A percentile compares a stretch with the other conserved stretches of the same genome.
Conservation (phyloP, 2,797 vertebrate genomes). For the Notolepis coatsorum region DNA sequence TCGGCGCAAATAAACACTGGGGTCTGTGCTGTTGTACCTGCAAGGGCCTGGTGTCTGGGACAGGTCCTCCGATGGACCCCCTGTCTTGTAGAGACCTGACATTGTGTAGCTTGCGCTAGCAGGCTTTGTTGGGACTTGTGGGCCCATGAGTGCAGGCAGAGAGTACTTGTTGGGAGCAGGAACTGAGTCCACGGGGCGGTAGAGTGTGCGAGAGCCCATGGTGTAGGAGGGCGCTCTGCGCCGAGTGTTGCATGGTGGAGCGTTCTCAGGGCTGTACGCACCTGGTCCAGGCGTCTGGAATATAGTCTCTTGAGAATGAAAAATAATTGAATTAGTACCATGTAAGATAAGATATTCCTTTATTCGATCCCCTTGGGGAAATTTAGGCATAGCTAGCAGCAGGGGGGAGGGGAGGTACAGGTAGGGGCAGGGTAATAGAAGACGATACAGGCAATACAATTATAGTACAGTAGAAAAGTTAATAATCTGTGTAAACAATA, state of each 20-base stretch:
- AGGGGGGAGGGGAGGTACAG: no score
- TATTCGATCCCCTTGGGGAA: no score
- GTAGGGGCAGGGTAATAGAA: no score
- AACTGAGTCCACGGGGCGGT: conserved; percentile 69
- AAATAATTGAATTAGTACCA: conserved; percentile 15
- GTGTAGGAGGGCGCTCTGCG: conserved; percentile 84
- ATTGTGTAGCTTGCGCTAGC: conserved; percentile 85
- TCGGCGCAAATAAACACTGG: conserved; percentile 80
- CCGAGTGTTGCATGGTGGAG: conserved; percentile 72
- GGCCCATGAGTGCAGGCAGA: conserved; percentile 85
- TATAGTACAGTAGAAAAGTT: no score
- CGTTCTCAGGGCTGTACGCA: conserved; percentile 86
- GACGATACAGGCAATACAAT: no score
- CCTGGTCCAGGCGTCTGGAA: conserved; percentile 86
- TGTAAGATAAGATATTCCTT: no score
- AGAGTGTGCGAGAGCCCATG: conserved; percentile 82
- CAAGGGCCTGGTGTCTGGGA: conserved; percentile 85
- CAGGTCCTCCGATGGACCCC: conserved; percentile 80
- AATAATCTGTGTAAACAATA: no score
- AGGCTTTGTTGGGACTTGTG: conserved; percentile 79
- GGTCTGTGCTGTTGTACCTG: conserved; percentile 84
- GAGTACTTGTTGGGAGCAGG: conserved; percentile 88
- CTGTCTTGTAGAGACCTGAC: conserved; percentile 64
- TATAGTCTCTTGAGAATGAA: conserved; percentile 60
- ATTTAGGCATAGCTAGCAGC: no score